A percentile compares a stretch with the other conserved stretches of the same genome.
These are phyloP conservation scores for Sarcoramphus papa DNA, from an alignment of 2,797 vertebrate genomes.

Conservation along the genomic window DNA sequence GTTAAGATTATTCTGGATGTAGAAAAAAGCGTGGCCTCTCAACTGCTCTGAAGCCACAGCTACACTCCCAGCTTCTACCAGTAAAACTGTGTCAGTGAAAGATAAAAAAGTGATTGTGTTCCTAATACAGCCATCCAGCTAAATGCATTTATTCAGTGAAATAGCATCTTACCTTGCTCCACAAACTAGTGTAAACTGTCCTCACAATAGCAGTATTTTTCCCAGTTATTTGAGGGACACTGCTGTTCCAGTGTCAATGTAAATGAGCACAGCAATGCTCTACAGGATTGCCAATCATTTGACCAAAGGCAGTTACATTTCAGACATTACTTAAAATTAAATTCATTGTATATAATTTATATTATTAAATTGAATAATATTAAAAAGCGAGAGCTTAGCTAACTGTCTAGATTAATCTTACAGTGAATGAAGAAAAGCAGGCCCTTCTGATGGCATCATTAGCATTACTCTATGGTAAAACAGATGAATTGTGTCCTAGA, in stretches of 20 bases:
- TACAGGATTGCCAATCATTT: not conserved
- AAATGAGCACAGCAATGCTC: not conserved
- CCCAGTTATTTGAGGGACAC: not conserved
- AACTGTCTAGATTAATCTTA: not conserved
- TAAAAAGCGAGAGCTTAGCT: not conserved
- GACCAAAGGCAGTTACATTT: not conserved
- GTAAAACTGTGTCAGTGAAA: not conserved
- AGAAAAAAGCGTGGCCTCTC: not conserved
- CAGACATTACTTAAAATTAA: not conserved
- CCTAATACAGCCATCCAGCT: not conserved
- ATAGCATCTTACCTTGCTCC: not conserved
- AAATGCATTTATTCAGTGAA: not conserved
- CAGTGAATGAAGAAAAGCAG: not conserved
- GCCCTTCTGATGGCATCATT: not conserved
- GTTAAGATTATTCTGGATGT: not conserved
- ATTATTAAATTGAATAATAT: not conserved
- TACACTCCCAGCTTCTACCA: not conserved
- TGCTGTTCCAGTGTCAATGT: not conserved
- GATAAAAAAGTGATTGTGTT: not conserved
- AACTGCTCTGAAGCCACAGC: not conserved
- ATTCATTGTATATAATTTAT: not conserved
- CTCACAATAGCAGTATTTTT: not conserved
- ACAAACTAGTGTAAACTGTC: not conserved
- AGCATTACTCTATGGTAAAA: not conserved
- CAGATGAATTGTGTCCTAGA: not conserved